phyloP scores from a whole-genome alignment of 2,888 invertebrate genomes.

The Adineta ricciae region DNA sequence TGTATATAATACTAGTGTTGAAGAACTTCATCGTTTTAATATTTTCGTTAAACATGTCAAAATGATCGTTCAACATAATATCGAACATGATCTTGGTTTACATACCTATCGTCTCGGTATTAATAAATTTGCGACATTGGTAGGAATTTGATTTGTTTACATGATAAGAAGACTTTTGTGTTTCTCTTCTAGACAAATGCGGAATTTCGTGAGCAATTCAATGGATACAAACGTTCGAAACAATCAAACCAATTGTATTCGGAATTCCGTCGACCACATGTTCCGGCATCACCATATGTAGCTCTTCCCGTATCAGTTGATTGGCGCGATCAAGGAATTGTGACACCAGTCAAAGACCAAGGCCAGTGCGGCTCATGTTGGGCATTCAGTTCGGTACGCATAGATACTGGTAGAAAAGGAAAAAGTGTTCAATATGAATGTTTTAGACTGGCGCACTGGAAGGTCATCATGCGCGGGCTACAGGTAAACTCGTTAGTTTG shows the following conservation, averaged over 20 bases:
- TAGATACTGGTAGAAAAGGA: background rate
- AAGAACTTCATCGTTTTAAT: background rate
- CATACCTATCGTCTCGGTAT: background rate
- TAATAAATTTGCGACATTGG: conserved; percentile 6
- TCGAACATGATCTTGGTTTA: conserved; percentile 1
- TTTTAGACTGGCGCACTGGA: conserved; percentile 35
- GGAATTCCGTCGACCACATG: background rate
- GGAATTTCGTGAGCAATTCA: background rate
- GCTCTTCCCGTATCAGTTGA: conserved; percentile 33
- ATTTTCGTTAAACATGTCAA: background rate
- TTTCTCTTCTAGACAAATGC: background rate
- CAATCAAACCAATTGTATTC: background rate
- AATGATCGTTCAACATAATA: background rate
- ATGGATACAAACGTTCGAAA: background rate
- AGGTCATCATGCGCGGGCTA: conserved; percentile 61
- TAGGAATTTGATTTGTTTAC: background rate
- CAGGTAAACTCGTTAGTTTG: conserved; percentile 66
- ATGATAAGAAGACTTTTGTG: background rate
- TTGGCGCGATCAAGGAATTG: conserved; percentile 36
- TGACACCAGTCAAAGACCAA: conserved; percentile 37
- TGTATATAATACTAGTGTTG: background rate
- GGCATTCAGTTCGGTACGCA: conserved; percentile 59
- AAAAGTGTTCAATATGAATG: background rate
- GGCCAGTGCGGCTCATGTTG: conserved; percentile 62
- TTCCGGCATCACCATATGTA: conserved; percentile 35